phyloP scores from a whole-genome alignment of 2,888 invertebrate species.

The Apodemia duryi region DNA sequence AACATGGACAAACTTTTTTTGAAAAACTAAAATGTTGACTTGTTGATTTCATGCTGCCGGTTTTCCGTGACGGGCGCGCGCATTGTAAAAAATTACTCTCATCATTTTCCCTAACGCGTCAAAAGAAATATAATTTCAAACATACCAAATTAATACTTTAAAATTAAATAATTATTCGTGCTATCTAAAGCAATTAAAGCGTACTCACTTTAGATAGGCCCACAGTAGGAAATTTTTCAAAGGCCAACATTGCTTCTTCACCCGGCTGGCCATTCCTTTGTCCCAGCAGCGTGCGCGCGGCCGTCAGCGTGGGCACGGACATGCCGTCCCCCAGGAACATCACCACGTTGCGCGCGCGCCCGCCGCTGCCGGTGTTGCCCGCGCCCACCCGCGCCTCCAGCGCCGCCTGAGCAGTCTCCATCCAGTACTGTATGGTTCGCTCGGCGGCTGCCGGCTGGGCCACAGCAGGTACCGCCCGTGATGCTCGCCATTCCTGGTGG shows the following conservation, averaged over 20 bases:
- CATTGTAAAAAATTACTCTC: too few species aligned
- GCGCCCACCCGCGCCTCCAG: neutral
- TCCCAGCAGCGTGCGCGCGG: conserved; percentile 77
- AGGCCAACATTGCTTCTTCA: conserved; percentile 57
- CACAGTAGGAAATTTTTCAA: conserved; percentile 1
- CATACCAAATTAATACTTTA: too few species aligned
- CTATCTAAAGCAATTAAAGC: neutral
- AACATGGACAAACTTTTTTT: too few species aligned
- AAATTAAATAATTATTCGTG: too few species aligned
- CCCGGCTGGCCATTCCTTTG: conserved; percentile 69
- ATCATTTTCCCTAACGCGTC: too few species aligned
- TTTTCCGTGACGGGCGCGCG: too few species aligned
- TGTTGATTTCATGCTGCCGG: too few species aligned
- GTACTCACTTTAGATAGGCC: neutral
- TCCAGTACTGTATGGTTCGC: conserved; percentile 13
- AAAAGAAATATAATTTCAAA: too few species aligned
- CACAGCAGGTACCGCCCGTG: neutral
- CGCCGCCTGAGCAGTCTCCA: conserved; percentile 12
- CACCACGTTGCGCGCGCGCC: conserved; percentile 75
- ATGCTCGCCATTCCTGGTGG: neutral
- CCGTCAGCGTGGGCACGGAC: conserved; percentile 84
- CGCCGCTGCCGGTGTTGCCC: conserved; percentile 11
- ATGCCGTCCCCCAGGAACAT: conserved; percentile 88
- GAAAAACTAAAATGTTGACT: too few species aligned
- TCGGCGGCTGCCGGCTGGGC: neutral